phyloP scores from a whole-genome alignment of 2,888 invertebrate genomes.

The Melitaea athalia region DNA sequence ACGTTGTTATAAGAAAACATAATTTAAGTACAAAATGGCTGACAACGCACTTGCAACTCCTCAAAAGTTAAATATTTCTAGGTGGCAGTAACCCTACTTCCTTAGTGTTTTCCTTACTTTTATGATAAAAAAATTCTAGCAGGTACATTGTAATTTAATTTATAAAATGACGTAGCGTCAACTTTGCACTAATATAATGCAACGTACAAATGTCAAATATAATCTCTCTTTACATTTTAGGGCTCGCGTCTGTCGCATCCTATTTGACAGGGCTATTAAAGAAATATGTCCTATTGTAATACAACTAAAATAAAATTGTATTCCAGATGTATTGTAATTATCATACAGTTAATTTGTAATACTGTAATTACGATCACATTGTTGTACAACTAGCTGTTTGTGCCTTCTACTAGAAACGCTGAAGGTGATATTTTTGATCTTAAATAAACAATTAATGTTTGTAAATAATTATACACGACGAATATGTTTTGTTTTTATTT shows the following conservation, averaged over 20 bases:
- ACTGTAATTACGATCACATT: constrained; percentile 26
- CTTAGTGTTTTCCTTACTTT: too few species aligned
- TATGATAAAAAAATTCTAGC: too few species aligned
- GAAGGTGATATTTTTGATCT: constrained; percentile 77
- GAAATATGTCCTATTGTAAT: not conserved
- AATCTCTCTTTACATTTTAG: too few species aligned
- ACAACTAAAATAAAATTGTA: not conserved
- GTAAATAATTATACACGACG: constrained; percentile 67
- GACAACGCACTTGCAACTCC: too few species aligned
- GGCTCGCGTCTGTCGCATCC: not conserved
- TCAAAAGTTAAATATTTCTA: too few species aligned
- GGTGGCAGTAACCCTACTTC: too few species aligned
- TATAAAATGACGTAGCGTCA: too few species aligned
- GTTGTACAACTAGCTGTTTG: constrained; percentile 48
- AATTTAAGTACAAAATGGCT: too few species aligned
- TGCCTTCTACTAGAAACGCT: constrained; percentile 65
- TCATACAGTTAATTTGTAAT: constrained; percentile 15
- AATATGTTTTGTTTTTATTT: constrained; percentile 45
- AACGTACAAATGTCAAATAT: too few species aligned
- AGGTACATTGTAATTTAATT: too few species aligned
- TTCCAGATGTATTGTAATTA: not conserved
- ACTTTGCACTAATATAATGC: too few species aligned
- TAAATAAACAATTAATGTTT: constrained; percentile 77
- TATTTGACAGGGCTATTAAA: not conserved
- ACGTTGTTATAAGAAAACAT: too few species aligned